Base-by-base conservation (phyloP, 2,113 vertebrate species). In the Oryzias javanicus region DNA sequence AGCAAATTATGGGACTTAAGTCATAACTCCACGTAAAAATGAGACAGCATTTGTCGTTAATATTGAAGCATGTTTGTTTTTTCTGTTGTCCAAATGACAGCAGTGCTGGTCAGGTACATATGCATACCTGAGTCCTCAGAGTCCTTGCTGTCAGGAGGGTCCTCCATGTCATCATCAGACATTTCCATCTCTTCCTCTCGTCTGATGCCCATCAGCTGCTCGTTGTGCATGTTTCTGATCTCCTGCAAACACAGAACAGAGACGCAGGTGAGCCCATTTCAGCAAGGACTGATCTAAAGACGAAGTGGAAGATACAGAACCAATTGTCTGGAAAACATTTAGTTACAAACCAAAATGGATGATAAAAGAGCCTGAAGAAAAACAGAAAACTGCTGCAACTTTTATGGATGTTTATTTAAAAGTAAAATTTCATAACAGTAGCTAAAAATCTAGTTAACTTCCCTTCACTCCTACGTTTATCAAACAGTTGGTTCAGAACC, bases 141-240 rank as follows among this genome's bases (percentile, higher is more conserved):
- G 88, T 96, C 94, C 80, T 95, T 98, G 83, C 89, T 91, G 77
- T 96, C 94, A 1, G 80, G 81, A 16, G 42, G 5, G n/a, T 92
- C 90, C 80, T 94, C 94, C 88, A 94, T 95, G 87, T 98, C 96
- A 24, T 98, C 96, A 25, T 98, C 96, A 14, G 96, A 98, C 95
- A 98, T 98, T 78, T 98, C 96, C 96, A 98, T 98, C 85, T 97
- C 95, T 82, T 98, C 96, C 86, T 98, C 96, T 64, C 94, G 86
- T 15, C 96, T 93, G 87, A 98, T 97, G 67, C 94, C 95, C 96
- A 98, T 98, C 79, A 98, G 91, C 85, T 97, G 95, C 83, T 98
- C 96, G 1, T 94, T 98, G 80, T 98, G 96, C 90, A 97, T 94
- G 88, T 97, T 98, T 69, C 95, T 92, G 49, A 98, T 95, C 84